Evolutionary conservation across 2,797 vertebrate species (phyloP), one percentile per base, ranked within the genome.

Genomic region (Petrocephalus schoutedeni): DNA sequence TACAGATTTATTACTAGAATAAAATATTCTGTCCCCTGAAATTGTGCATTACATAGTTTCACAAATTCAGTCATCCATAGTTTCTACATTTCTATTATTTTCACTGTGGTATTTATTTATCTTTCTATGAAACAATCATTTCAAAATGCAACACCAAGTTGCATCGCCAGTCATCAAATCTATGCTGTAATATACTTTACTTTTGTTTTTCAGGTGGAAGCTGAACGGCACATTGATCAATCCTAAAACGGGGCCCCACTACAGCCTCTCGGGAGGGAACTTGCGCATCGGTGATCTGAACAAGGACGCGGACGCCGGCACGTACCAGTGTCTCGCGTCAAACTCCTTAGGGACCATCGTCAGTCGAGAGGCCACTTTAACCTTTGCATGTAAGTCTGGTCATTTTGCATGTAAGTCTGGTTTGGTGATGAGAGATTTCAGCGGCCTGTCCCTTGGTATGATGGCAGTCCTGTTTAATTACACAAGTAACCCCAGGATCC

Each of bases 271-370:
- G 91, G 97, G 97, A 93, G 97, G 97, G 90, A 98, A 95, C 95
- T 95, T 99, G 91, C 90, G 98, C 94, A 98, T 99, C 96, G 96
- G 92, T 93, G 96, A 95, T 89, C 97, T 98, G 91, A 97, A 97
- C 94, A 97, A 96, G 95, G 98, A 96, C 91, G 96, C 94, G 88
- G 97, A 99, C 77, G 91, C 96, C 85, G 98, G 98, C 59, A 97
- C 93, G 0, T 99, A 98, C 94, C 98, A 99, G 93, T 99, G 98
- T 93, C 95, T 98, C 88, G 97, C 98, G 90, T 96, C 97, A 93
- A 99, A 98, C 92, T 95, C 97, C 0, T 97, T 98, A 0, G 98
- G 98, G 93, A 98, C 97, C 6, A 95, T 98, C 2, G 94, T 98
- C 92, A 99, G 98, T 95, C 95, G 97, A 92, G 97, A 98, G 93